Evolutionary conservation across 2,888 invertebrate genomes (phyloP).

Genomic region (Helleia helle): DNA sequence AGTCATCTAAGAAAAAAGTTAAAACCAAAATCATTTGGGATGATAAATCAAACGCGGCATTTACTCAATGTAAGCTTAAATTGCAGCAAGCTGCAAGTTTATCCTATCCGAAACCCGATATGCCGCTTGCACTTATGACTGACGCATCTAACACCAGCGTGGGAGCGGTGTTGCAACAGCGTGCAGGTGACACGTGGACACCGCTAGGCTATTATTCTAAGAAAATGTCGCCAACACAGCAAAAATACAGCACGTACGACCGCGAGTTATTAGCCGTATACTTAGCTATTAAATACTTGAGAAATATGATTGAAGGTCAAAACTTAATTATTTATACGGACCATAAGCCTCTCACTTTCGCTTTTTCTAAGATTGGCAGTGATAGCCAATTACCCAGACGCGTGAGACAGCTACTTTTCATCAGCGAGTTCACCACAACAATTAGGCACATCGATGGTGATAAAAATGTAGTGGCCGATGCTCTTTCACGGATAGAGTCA

Average conservation of each 20-base stretch:
- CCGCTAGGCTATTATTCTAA: conserved; percentile 32
- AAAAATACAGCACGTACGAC: conserved; percentile 18
- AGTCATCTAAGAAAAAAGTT: conserved; percentile 19
- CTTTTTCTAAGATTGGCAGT: no score
- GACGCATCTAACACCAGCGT: no score
- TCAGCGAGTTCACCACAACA: conserved; percentile 8
- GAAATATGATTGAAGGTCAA: no score
- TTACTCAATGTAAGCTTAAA: conserved; percentile 19
- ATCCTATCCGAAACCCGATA: conserved; percentile 23
- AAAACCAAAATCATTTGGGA: conserved; percentile 21
- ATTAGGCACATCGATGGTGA: conserved; percentile 8
- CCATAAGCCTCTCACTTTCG: no score
- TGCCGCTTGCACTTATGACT: conserved; percentile 23
- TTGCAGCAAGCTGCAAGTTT: conserved; percentile 22
- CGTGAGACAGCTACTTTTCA: conserved; percentile 9
- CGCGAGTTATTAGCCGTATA: conserved; percentile 14
- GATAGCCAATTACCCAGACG: no score
- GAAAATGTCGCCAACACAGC: conserved; percentile 23
- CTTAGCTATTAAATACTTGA: conserved; percentile 10
- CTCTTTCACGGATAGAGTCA: conserved; percentile 3
- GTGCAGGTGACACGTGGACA: conserved; percentile 13
- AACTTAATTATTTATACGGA: no score
- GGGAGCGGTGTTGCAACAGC: conserved; percentile 35
- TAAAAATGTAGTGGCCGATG: conserved; percentile 8
- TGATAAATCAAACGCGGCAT: conserved; percentile 16